Evolutionary conservation across 2,888 invertebrate species (phyloP).

Genomic region (Lithophane semibrunnea): DNA sequence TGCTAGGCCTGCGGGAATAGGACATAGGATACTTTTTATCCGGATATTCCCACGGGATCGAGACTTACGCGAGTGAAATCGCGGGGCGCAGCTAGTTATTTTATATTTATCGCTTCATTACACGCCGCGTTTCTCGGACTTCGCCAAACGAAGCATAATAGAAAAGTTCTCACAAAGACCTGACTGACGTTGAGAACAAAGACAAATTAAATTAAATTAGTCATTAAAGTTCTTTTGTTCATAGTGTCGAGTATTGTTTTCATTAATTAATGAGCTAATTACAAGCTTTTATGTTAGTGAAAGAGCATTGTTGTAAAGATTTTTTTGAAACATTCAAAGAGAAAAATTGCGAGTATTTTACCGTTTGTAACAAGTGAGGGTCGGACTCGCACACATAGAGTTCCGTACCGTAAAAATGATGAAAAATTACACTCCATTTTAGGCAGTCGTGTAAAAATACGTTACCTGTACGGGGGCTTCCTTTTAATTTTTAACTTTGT

Average conservation of each 20-base stretch:
- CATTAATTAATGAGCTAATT: slow-evolving; percentile 42
- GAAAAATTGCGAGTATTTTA: slow-evolving; percentile 12
- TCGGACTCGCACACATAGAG: too few species aligned
- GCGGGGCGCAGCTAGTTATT: too few species aligned
- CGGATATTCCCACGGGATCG: too few species aligned
- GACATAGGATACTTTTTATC: too few species aligned
- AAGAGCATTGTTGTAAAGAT: slow-evolving; percentile 26
- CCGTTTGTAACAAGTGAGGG: neutral
- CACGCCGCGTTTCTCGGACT: slow-evolving; percentile 32
- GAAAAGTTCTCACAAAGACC: slow-evolving; percentile 68
- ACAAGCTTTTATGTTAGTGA: slow-evolving; percentile 42
- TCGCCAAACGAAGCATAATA: slow-evolving; percentile 66
- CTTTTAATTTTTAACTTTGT: too few species aligned
- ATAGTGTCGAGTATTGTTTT: slow-evolving; percentile 46
- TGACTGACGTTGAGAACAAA: slow-evolving; percentile 62
- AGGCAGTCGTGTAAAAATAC: too few species aligned
- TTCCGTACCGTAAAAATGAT: too few species aligned
- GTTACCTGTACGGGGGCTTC: too few species aligned
- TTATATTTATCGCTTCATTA: slow-evolving; percentile 43
- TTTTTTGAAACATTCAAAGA: slow-evolving; percentile 1
- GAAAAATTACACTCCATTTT: too few species aligned
- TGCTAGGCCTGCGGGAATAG: too few species aligned
- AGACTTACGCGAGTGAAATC: too few species aligned
- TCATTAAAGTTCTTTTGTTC: slow-evolving; percentile 44
- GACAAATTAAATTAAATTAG: slow-evolving; percentile 63